phyloP scores from a whole-genome alignment of 2,888 invertebrate species.

The Carabus problematicus region DNA sequence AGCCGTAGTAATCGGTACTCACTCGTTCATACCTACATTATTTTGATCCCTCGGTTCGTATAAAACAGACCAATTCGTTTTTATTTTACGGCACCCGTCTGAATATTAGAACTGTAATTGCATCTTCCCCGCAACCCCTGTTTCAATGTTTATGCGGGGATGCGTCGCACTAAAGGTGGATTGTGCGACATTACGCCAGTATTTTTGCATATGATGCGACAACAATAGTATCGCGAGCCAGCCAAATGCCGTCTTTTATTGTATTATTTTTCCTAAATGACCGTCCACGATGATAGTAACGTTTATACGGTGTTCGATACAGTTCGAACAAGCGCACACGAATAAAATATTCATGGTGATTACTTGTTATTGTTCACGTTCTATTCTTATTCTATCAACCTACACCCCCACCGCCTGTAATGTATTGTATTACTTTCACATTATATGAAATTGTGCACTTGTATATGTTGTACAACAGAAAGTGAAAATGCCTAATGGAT shows the following conservation, averaged over 20 bases:
- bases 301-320: slow-evolving; percentile 32
- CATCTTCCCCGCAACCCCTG: slow-evolving; percentile 27
- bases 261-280: slow-evolving; percentile 25
- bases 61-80: slow-evolving; percentile 35
- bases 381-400: not conserved
- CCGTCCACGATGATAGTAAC: slow-evolving; percentile 31
- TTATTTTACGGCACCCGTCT: slow-evolving; percentile 33
- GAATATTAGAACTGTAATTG: slow-evolving; percentile 38
- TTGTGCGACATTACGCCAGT: slow-evolving; percentile 20
- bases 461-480: no score
- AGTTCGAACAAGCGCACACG: slow-evolving; percentile 17
- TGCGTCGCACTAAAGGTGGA: slow-evolving; percentile 18
- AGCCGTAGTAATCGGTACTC: no score
- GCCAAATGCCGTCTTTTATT: slow-evolving; percentile 23
- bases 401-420: no score
- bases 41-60: not conserved
- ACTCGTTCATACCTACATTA: no score
- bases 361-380: slow-evolving; percentile 25
- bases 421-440: no score
- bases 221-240: slow-evolving; percentile 17
- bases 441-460: no score
- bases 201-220: slow-evolving; percentile 39
- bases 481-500: no score
- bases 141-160: slow-evolving; percentile 30
- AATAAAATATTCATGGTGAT: slow-evolving; percentile 40